Base-by-base conservation (phyloP, 2,797 vertebrate species). In the Vireo griseus region DNA sequence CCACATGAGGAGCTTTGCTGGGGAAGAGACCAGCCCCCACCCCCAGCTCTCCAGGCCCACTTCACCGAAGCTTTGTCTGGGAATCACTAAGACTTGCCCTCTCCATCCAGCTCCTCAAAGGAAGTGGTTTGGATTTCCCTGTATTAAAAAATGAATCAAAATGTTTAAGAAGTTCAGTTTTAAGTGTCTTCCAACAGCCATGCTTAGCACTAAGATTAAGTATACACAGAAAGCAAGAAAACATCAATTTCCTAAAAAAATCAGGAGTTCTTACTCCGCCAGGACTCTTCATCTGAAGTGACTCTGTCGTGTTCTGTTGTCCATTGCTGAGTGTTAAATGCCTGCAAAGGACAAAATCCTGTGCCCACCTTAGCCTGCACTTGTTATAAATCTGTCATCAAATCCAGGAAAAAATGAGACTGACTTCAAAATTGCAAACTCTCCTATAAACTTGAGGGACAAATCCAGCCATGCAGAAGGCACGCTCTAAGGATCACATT, bases 401-500 rank as follows among this genome's bases (percentile, higher is more conserved):
- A 74, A 81, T 6, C 51, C 51, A 44, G 4, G 35, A 58, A 51
- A 73, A 77, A 61, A 35, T 6, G 13, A 68, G 59, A 63, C 16
- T 2, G 26, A 14, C 42, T 81, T 16, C 52, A 68, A 31, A 31
- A 76, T n/a, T 6, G 52, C 39, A 37, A 73, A 80, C 57, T 63
- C 42, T 47, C 26, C 58, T 39, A 21, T 10, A 72, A 76, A 47
- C 22, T 31, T 31, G 5, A 33, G 6, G 62, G 63, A 37, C 67
- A 35, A 62, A 51, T 8, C 19, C 16, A 79, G 29, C 42, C 18
- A 6, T 14, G 68, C 45, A 80, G 68, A 80, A 79, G 48, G 47
- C 55, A 58, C 0, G 0, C 8, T 48, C 35, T 6, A n/a, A 61
- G 47, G 18, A 52, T 14, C 44, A 33, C 25, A 11, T 21, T 39